These are phyloP conservation scores for Ctenosaura bakeri DNA, from an alignment of 2,797 vertebrate species.

Conservation along the genomic window DNA sequence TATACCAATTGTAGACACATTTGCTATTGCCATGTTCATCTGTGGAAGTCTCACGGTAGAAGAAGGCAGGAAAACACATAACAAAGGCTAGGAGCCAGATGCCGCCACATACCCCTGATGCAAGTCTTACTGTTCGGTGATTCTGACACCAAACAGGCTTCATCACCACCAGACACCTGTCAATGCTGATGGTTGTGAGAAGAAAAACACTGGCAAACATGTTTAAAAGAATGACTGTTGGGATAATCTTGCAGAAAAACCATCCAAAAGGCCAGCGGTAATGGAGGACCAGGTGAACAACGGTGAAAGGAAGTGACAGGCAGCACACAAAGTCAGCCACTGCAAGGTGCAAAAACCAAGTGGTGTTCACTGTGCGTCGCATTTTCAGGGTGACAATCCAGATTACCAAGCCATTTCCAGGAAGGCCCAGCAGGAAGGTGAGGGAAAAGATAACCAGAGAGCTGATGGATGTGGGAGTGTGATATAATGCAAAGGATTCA, in stretches of 20 bases:
- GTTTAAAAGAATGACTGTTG: slow-evolving; percentile 81
- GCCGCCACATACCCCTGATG: slow-evolving; percentile 62
- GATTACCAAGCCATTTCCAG: slow-evolving; percentile 85
- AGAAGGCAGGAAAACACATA: slow-evolving; percentile 81
- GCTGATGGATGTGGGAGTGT: slow-evolving; percentile 47
- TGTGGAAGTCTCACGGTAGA: slow-evolving; percentile 67
- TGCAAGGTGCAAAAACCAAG: slow-evolving; percentile 87
- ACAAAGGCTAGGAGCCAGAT: slow-evolving; percentile 81
- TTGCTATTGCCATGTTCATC: neutral
- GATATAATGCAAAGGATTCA: neutral
- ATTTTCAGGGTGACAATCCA: slow-evolving; percentile 86
- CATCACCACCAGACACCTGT: slow-evolving; percentile 82
- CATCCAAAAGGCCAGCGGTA: slow-evolving; percentile 82
- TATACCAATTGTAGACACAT: slow-evolving; percentile 67
- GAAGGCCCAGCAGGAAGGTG: slow-evolving; percentile 80
- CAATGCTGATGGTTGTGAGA: slow-evolving; percentile 81
- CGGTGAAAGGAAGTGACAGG: slow-evolving; percentile 81
- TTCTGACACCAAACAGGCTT: slow-evolving; percentile 88
- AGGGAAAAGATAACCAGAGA: slow-evolving; percentile 76
- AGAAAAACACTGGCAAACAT: slow-evolving; percentile 88
- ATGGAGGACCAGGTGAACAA: slow-evolving; percentile 76
- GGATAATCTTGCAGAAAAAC: slow-evolving; percentile 84
- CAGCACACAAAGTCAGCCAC: slow-evolving; percentile 85
- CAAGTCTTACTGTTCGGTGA: slow-evolving; percentile 73
- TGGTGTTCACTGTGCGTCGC: slow-evolving; percentile 81